Conservation (phyloP, 2,797 vertebrate species). For the Zonotrichia albicollis region DNA sequence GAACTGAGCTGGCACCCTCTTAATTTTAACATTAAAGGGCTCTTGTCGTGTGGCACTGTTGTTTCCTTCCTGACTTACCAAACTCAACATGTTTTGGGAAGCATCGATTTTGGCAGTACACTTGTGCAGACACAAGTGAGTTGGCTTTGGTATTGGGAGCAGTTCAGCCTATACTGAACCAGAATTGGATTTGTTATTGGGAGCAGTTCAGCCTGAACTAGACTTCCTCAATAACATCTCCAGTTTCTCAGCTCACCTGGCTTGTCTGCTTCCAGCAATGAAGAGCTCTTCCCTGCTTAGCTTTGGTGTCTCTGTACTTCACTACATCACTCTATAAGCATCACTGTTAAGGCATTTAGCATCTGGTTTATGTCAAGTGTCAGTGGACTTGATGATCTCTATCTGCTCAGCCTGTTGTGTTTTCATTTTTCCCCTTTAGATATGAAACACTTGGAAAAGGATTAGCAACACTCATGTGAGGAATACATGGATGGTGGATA, state of each 20-base stretch:
- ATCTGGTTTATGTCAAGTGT: background rate
- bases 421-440: background rate
- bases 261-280: background rate
- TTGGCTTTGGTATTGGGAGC: background rate
- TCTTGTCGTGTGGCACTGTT: background rate
- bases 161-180: background rate
- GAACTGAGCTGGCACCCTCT: background rate
- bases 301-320: background rate
- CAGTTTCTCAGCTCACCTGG: background rate
- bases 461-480: background rate
- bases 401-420: background rate
- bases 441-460: background rate
- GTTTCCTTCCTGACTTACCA: background rate
- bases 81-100: background rate
- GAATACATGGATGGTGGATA: background rate
- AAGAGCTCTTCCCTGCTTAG: background rate
- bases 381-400: background rate
- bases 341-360: background rate
- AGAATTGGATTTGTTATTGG: background rate
- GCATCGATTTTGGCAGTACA: background rate
- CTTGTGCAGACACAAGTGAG: background rate
- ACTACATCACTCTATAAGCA: background rate
- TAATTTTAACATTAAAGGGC: background rate
- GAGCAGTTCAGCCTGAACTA: background rate
- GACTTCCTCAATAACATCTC: background rate